Evolutionary conservation across 1,140 invertebrate genomes (phyloP).

Genomic region (Bathynomus jamesi): DNA sequence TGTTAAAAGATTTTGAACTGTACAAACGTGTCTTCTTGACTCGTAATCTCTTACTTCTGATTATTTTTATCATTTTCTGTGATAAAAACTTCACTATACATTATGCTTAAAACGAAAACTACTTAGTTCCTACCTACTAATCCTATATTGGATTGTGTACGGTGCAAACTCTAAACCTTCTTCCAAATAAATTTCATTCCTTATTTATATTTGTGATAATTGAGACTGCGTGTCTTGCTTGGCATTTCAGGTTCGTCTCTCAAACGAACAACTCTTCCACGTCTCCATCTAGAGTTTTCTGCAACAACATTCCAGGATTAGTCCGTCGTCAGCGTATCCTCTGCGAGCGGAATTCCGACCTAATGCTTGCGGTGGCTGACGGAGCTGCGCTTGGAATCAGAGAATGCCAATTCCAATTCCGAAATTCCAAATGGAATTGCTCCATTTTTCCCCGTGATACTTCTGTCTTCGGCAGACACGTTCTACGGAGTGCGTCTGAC

Average conservation of each 20-base stretch:
- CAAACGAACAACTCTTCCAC: not conserved
- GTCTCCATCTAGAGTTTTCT: not conserved
- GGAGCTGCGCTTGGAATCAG: conserved; percentile 48
- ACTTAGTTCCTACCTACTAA: too few relatives aligned
- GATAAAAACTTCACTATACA: too few relatives aligned
- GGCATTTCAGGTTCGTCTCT: not conserved
- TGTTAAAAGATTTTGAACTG: too few relatives aligned
- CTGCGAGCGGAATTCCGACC: not conserved
- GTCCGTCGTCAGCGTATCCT: not conserved
- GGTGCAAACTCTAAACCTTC: too few relatives aligned
- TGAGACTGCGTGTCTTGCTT: too few relatives aligned
- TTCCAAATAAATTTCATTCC: too few relatives aligned
- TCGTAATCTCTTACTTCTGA: too few relatives aligned
- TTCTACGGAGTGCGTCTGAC: not conserved
- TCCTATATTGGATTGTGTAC: too few relatives aligned
- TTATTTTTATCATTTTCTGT: too few relatives aligned
- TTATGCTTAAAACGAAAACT: too few relatives aligned
- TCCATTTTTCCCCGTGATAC: conserved; percentile 55
- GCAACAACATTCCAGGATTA: not conserved
- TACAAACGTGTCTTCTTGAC: too few relatives aligned
- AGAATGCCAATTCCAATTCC: conserved; percentile 79
- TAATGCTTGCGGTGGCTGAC: conserved; percentile 36
- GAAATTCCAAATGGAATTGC: conserved; percentile 82
- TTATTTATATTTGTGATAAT: too few relatives aligned
- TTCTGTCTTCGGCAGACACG: conserved; percentile 61